These are phyloP conservation scores for Melitaea athalia DNA, from an alignment of 2,888 invertebrate species.

Conservation along the genomic window DNA sequence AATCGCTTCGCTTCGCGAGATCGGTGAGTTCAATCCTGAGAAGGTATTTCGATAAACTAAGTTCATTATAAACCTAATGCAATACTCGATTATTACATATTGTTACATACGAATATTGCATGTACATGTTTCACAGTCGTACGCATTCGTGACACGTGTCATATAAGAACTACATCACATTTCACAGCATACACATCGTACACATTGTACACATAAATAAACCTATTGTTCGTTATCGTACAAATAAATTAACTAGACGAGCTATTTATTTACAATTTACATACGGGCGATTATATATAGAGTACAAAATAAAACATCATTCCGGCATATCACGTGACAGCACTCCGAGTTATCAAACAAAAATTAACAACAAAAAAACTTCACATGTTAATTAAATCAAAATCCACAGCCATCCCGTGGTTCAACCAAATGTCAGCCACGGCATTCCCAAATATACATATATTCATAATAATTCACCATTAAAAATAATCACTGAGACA, in stretches of 20 bases:
- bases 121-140: too few relatives aligned
- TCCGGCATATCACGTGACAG: background rate
- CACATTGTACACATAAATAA: background rate
- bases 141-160: background rate
- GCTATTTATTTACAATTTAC: slow-evolving; percentile 26
- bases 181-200: background rate
- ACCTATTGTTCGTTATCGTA: slow-evolving; percentile 2
- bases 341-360: background rate
- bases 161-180: background rate
- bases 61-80: too few relatives aligned
- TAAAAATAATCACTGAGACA: slow-evolving; percentile 2
- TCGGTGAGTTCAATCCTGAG: too few relatives aligned
- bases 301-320: slow-evolving; percentile 13
- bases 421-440: background rate
- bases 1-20: too few relatives aligned
- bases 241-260: slow-evolving; percentile 24
- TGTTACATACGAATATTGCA: too few relatives aligned
- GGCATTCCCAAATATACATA: slow-evolving; percentile 3
- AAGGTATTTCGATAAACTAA: too few relatives aligned
- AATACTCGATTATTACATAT: too few relatives aligned
- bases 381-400: slow-evolving; percentile 1
- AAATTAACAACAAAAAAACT: slow-evolving; percentile 6
- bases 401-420: background rate
- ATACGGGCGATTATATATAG: background rate
- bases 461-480: background rate